phyloP scores from a whole-genome alignment of 2,113 vertebrate genomes.

The Pseudorhombus dupliciocellatus region DNA sequence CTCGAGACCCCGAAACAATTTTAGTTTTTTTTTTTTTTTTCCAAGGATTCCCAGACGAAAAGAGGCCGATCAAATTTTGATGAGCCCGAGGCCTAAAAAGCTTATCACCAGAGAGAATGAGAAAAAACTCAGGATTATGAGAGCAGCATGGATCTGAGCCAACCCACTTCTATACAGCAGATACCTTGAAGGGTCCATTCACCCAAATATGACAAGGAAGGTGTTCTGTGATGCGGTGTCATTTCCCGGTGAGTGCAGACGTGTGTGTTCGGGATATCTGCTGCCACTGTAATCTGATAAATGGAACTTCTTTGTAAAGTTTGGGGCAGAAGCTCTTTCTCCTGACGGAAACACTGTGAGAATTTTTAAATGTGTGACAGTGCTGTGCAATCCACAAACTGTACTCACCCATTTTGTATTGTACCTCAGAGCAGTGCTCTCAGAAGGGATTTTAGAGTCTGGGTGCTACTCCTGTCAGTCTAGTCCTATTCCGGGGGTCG shows the following conservation, averaged over 20 bases:
- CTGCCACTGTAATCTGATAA: neutral
- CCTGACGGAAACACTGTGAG: neutral
- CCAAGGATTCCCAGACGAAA: conserved; percentile 1
- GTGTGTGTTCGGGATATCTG: too few species aligned
- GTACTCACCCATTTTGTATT: conserved; percentile 1
- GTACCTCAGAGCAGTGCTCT: neutral
- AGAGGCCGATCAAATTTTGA: conserved; percentile 21
- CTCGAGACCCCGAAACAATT: conserved; percentile 5
- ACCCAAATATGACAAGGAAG: neutral
- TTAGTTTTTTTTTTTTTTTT: neutral
- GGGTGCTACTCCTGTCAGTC: too few species aligned
- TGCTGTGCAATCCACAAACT: conserved; percentile 11
- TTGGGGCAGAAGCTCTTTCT: neutral
- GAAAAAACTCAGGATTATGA: neutral
- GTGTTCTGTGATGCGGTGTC: neutral
- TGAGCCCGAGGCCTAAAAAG: conserved; percentile 13
- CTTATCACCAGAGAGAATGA: conserved; percentile 7
- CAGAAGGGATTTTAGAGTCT: neutral
- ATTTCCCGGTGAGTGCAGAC: neutral
- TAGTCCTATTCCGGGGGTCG: too few species aligned
- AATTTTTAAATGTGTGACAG: conserved; percentile 30
- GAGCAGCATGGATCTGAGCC: neutral
- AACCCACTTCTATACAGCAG: neutral
- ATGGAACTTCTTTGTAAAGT: neutral
- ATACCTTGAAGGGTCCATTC: neutral